These are phyloP conservation scores for Daboia siamensis DNA, from an alignment of 2,113 vertebrate species.

Conservation along the genomic window DNA sequence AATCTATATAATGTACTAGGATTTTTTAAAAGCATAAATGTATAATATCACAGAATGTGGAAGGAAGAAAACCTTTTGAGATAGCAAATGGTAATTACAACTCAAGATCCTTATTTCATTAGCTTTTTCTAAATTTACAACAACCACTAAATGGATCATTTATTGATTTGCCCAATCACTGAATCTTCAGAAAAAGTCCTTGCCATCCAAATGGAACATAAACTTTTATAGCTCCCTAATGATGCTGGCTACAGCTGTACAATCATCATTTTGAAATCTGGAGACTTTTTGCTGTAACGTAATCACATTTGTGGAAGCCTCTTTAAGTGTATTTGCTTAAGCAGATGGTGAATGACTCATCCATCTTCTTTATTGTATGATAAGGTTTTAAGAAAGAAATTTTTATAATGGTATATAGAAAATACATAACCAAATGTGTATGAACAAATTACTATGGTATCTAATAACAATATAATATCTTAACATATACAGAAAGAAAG, in stretches of 20 bases:
- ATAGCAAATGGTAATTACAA: constrained; percentile 54
- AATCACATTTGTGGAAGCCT: constrained; percentile 60
- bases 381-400: constrained; percentile 63
- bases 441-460: background rate
- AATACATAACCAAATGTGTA: constrained; percentile 36
- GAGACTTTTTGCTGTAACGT: constrained; percentile 52
- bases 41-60: constrained; percentile 26
- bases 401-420: constrained; percentile 44
- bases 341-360: constrained; percentile 68
- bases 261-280: constrained; percentile 64
- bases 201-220: constrained; percentile 55
- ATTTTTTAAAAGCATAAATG: background rate
- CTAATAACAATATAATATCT: background rate
- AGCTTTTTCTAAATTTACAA: constrained; percentile 54
- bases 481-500: background rate
- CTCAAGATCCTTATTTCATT: constrained; percentile 46
- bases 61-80: background rate
- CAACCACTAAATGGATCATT: constrained; percentile 53
- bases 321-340: constrained; percentile 71
- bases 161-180: constrained; percentile 55
- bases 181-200: constrained; percentile 56
- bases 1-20: background rate
- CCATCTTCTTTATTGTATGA: constrained; percentile 64
- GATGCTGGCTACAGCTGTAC: constrained; percentile 57
- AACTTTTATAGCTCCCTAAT: constrained; percentile 67